A percentile compares a stretch with the other conserved stretches of the same genome.
Evolutionary conservation across 1,140 invertebrate genomes (phyloP).

Genomic region (Scaptodrosophila lebanonensis): DNA sequence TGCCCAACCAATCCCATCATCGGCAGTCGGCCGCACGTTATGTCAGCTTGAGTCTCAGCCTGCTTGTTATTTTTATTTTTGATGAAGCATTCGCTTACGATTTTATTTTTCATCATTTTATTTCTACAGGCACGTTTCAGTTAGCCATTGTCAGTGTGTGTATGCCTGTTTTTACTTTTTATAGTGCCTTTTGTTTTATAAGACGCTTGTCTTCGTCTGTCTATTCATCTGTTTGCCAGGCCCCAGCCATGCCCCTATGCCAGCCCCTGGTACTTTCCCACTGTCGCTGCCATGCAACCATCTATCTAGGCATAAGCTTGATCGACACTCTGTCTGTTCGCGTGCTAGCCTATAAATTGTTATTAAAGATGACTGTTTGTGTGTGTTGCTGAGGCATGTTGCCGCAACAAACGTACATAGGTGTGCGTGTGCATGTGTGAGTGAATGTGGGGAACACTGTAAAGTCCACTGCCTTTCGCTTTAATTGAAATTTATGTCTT

Average conservation of each 20-base stretch:
- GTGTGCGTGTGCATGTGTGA: too few relatives aligned
- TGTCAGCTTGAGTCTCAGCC: constrained; percentile 26
- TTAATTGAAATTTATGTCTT: constrained; percentile 29
- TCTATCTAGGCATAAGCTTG: constrained; percentile 34
- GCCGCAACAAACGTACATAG: constrained; percentile 26
- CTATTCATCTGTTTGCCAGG: too few relatives aligned
- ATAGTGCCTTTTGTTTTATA: too few relatives aligned
- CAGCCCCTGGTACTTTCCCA: not conserved
- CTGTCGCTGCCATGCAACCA: not conserved
- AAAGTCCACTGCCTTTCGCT: constrained; percentile 10
- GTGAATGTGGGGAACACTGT: too few relatives aligned
- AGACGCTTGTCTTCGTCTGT: too few relatives aligned
- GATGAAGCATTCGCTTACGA: constrained; percentile 1
- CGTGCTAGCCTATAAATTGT: constrained; percentile 37
- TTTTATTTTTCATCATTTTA: constrained; percentile 32
- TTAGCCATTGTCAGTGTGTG: constrained; percentile 34
- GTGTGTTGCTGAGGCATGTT: constrained; percentile 32
- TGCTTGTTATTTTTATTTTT: constrained; percentile 32
- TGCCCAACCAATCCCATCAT: not conserved
- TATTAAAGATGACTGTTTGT: constrained; percentile 1
- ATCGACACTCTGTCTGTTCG: constrained; percentile 34
- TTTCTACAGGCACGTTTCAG: constrained; percentile 43
- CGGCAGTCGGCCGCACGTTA: constrained; percentile 13
- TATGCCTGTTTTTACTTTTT: constrained; percentile 9
- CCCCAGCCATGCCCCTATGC: not conserved